These are phyloP conservation scores for Streptopelia turtur DNA, from an alignment of 2,797 vertebrate species.

Conservation along the genomic window DNA sequence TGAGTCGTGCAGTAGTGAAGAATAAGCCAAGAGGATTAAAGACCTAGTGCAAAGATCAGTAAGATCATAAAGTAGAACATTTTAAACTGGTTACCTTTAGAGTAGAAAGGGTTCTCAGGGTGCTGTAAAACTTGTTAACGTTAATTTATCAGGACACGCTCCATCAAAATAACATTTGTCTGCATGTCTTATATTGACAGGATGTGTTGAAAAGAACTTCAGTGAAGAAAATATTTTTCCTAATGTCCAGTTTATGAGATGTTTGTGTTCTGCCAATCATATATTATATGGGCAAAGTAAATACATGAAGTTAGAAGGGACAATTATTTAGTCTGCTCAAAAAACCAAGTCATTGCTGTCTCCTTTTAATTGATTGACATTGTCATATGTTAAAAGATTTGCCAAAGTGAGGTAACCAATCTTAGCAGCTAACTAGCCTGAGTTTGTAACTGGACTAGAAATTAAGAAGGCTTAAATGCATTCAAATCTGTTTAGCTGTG, in stretches of 20 bases:
- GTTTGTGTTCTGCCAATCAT: background rate
- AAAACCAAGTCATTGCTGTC: background rate
- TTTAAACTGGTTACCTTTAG: background rate
- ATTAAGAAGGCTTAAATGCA: background rate
- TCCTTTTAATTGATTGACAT: background rate
- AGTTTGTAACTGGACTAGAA: slow-evolving; percentile 8
- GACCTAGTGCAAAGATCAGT: background rate
- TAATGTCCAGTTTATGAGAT: background rate
- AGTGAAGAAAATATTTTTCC: background rate
- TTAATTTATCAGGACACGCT: background rate
- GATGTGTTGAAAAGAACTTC: background rate
- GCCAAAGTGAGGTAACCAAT: background rate
- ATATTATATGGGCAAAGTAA: background rate
- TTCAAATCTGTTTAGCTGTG: background rate
- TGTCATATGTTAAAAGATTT: background rate
- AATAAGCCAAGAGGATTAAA: background rate
- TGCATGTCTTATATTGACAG: background rate
- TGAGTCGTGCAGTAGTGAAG: background rate
- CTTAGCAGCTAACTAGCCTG: background rate
- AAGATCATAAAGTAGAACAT: background rate
- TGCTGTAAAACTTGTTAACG: background rate
- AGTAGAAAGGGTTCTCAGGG: background rate
- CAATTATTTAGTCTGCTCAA: background rate
- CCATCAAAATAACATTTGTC: background rate
- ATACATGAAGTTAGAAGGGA: background rate